Percentiles rank a stretch among this genome's conserved stretches.
Evolutionary conservation across 2,888 invertebrate species (phyloP).

Genomic region (Yponomeuta cagnagella): DNA sequence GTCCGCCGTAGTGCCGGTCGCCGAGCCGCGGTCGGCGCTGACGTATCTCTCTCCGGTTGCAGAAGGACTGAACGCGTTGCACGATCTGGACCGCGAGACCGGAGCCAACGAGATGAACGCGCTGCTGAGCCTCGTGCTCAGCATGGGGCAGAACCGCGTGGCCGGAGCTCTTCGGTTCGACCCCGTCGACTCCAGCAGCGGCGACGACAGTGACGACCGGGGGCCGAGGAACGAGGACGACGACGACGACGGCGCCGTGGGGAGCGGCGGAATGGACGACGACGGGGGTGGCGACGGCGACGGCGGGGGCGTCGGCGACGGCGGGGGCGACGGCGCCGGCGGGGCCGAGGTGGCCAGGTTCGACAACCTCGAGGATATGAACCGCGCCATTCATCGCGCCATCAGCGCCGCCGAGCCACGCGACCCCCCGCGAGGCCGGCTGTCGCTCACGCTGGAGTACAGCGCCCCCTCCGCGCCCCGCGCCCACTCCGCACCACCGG

Average conservation of each 20-base stretch:
- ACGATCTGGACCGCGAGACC: slow-evolving; percentile 49
- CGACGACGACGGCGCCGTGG: background rate
- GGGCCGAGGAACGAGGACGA: background rate
- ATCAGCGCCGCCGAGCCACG: slow-evolving; percentile 33
- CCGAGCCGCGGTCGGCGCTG: too few species aligned
- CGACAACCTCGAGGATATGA: slow-evolving; percentile 13
- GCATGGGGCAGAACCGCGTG: slow-evolving; percentile 61
- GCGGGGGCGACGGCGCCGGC: background rate
- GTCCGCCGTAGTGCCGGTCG: too few species aligned
- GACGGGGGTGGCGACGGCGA: background rate
- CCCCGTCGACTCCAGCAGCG: slow-evolving; percentile 33
- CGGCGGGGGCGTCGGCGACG: background rate
- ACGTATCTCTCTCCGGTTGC: slow-evolving; percentile 13
- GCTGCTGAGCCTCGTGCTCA: slow-evolving; percentile 60
- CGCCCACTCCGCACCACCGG: background rate
- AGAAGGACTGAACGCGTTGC: slow-evolving; percentile 51
- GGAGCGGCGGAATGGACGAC: background rate
- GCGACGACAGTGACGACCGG: slow-evolving; percentile 21
- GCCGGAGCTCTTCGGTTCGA: slow-evolving; percentile 58
- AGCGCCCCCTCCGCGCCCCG: background rate
- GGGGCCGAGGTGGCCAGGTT: slow-evolving; percentile 4
- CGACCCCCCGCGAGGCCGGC: slow-evolving; percentile 17
- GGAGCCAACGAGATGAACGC: slow-evolving; percentile 71
- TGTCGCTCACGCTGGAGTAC: slow-evolving; percentile 15
- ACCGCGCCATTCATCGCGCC: slow-evolving; percentile 29